These are phyloP conservation scores for Halesus radiatus DNA, from an alignment of 1,140 invertebrate genomes.

Conservation along the genomic window DNA sequence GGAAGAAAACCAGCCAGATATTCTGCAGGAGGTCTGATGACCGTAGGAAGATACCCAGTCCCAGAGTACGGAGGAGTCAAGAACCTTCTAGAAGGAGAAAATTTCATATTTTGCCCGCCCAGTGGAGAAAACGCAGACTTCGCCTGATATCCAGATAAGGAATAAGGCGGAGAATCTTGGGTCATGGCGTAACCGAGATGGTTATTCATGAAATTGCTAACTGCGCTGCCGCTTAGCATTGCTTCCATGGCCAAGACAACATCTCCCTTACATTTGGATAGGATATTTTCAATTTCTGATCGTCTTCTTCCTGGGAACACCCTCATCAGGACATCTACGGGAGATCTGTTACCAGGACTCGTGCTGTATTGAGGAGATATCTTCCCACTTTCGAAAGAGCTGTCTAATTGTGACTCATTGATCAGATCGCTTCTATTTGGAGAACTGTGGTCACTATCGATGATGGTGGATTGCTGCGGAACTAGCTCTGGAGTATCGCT, in stretches of 20 bases:
- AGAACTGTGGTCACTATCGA: conserved; percentile 54
- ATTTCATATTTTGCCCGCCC: conserved; percentile 72
- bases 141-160: conserved; percentile 64
- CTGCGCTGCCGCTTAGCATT: conserved; percentile 78
- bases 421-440: conserved; percentile 53
- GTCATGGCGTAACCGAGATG: conserved; percentile 59
- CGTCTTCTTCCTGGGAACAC: conserved; percentile 90
- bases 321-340: conserved; percentile 68
- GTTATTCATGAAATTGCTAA: conserved; percentile 57
- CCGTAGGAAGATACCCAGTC: conserved; percentile 84
- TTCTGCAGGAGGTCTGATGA: conserved; percentile 76
- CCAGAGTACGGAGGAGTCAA: conserved; percentile 84
- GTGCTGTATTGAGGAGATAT: conserved; percentile 54
- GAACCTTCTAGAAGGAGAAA: conserved; percentile 76
- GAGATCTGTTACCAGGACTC: conserved; percentile 62
- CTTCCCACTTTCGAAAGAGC: conserved; percentile 55
- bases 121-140: conserved; percentile 83
- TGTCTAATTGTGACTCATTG: conserved; percentile 54
- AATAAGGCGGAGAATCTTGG: conserved; percentile 64
- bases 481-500: conserved; percentile 50
- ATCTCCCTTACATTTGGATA: conserved; percentile 86
- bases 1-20: conserved; percentile 67
- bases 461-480: conserved; percentile 49
- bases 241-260: conserved; percentile 92
- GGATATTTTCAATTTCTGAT: conserved; percentile 85